Conservation (phyloP, 2,113 vertebrate species). For the Thomomys bottae region DNA sequence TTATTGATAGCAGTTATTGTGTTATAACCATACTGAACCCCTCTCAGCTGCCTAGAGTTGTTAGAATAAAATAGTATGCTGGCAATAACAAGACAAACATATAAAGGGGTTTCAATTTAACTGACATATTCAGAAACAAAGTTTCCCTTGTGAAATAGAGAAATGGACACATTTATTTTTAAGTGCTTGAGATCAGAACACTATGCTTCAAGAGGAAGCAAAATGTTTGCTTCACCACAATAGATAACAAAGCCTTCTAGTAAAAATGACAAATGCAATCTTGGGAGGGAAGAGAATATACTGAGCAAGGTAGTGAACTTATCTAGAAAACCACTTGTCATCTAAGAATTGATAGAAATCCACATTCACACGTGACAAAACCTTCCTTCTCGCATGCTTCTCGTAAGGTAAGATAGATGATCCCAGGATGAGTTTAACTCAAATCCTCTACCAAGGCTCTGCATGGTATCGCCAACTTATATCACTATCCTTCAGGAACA, state of each 20-base stretch:
- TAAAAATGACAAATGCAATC: slow-evolving; percentile 62
- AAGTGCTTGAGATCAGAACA: slow-evolving; percentile 65
- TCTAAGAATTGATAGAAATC: slow-evolving; percentile 65
- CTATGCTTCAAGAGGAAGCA: slow-evolving; percentile 68
- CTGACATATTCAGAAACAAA: slow-evolving; percentile 45
- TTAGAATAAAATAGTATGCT: slow-evolving; percentile 72
- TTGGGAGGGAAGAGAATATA: slow-evolving; percentile 62
- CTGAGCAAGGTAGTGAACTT: slow-evolving; percentile 57
- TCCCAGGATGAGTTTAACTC: slow-evolving; percentile 80
- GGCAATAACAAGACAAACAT: slow-evolving; percentile 54
- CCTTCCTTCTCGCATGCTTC: slow-evolving; percentile 70
- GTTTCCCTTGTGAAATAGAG: neutral
- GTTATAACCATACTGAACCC: slow-evolving; percentile 72
- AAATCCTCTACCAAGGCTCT: slow-evolving; percentile 74
- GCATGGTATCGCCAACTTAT: slow-evolving; percentile 74
- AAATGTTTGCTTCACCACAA: slow-evolving; percentile 54
- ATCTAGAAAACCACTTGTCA: slow-evolving; percentile 66
- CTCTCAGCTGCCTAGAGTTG: slow-evolving; percentile 69
- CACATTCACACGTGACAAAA: slow-evolving; percentile 70
- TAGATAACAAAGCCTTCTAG: slow-evolving; percentile 68
- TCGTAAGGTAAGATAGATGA: slow-evolving; percentile 72
- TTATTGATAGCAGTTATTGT: slow-evolving; percentile 75
- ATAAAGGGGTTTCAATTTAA: slow-evolving; percentile 51
- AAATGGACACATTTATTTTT: slow-evolving; percentile 65
- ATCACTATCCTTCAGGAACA: slow-evolving; percentile 61